These are phyloP conservation scores for Ceryle rudis DNA, from an alignment of 2,797 vertebrate genomes.

Conservation along the genomic window DNA sequence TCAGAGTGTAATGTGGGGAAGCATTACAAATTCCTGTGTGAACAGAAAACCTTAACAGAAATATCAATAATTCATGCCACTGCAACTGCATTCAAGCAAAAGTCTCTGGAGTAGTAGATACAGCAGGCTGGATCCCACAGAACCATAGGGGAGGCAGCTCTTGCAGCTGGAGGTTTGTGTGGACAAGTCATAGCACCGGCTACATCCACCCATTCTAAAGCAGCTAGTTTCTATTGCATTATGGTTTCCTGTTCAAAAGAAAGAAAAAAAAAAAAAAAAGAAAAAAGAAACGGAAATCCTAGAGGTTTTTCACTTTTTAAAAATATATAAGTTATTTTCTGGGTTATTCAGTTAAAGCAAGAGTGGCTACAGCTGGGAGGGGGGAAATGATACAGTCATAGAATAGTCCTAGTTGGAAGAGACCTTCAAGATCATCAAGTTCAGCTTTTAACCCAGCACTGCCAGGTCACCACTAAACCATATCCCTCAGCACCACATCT, in stretches of 20 bases:
- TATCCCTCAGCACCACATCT: background rate
- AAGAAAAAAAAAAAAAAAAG: too few species aligned
- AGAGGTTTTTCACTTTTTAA: background rate
- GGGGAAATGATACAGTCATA: background rate
- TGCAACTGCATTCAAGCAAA: constrained; percentile 38
- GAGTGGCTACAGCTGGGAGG: background rate
- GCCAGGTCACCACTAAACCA: background rate
- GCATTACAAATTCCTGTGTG: background rate
- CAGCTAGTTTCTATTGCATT: background rate
- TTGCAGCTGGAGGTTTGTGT: background rate
- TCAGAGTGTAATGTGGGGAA: background rate
- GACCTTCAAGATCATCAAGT: background rate
- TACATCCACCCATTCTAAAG: background rate
- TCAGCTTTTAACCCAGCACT: background rate
- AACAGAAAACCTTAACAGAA: constrained; percentile 25
- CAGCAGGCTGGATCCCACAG: background rate
- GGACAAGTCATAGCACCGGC: background rate
- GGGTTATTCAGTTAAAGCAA: background rate
- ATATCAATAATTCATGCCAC: constrained; percentile 64
- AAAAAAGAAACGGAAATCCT: background rate
- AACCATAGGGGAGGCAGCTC: background rate
- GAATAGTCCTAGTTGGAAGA: background rate
- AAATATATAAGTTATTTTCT: background rate
- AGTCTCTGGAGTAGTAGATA: background rate
- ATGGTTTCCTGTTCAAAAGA: constrained; percentile 40